Base-by-base conservation (phyloP, 2,113 vertebrate species). In the Helogale parvula region DNA sequence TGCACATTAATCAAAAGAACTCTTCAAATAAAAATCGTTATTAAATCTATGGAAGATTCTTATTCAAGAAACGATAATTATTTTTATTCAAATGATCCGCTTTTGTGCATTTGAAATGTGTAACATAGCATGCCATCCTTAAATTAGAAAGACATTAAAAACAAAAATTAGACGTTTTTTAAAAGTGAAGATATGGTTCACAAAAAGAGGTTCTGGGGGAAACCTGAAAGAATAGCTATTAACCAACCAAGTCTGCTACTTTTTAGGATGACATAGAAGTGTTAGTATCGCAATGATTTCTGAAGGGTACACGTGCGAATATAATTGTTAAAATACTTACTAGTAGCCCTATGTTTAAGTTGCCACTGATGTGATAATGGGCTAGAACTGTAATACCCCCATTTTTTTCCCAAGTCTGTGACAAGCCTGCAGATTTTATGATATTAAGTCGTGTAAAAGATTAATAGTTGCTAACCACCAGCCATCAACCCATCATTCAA, bases 111-210 rank as follows among this genome's bases (percentile, higher is more conserved):
- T 87, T 92, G 50, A 23, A 85, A 45, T 80, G 25, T 83, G 45
- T 3, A 68, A 23, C 76, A 69, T 10, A 87, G 52, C 33, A 68
- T 92, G 13, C 3, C 35, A 17, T 83, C 33, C 66, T 96, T 88
- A 83, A 97, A 79, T 95, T 87, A 90, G 80, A 74, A 80, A 86
- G 17, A 87, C 45, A 88, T 74, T 35, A 92, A 54, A 84, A 92
- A 77, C 57, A 65, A 92, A 86, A 65, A 38, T 41, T 54, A 88
- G 65, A 82, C 17, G 25, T 69, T 74, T 82, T 95, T 31, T 15
- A 23, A n/a, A 95, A 93, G 17, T 65, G 35, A 87, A 95, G 35
- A 80, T 88, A 2, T n/a, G 66, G 1, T 88, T 95, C 41, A 84
- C 21, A 65, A 66, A n/a, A 93, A 93, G 54, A 57, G 5, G 29